phyloP scores from a whole-genome alignment of 2,113 vertebrate species.

The Ptilonorhynchus violaceus region DNA sequence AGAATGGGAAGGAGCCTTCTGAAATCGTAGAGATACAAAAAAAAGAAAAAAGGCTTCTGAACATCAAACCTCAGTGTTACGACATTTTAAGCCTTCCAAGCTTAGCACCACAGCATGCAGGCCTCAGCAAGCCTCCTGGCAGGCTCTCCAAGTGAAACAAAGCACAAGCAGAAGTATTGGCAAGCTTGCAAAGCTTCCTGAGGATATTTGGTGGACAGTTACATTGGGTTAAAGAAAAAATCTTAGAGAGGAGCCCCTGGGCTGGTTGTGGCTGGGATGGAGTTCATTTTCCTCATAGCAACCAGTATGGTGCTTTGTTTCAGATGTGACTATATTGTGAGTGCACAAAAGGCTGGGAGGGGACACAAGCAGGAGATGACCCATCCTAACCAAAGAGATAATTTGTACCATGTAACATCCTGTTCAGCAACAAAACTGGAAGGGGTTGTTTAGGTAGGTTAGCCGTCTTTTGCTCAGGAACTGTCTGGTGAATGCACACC shows the following conservation, averaged over 20 bases:
- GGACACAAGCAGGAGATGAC: neutral
- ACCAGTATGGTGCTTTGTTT: neutral
- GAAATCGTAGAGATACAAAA: rapidly evolving
- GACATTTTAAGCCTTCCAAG: neutral
- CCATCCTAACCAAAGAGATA: neutral
- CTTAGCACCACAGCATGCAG: neutral
- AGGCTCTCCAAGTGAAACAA: neutral
- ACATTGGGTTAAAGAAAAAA: neutral
- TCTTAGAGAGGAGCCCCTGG: neutral
- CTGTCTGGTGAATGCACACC: neutral
- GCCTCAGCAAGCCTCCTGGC: neutral
- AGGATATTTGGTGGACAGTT: neutral
- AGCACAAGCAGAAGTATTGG: neutral
- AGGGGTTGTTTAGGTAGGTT: too few relatives aligned
- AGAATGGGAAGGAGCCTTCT: neutral
- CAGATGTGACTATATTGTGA: neutral
- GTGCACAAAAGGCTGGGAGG: neutral
- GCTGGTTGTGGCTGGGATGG: neutral
- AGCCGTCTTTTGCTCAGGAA: neutral
- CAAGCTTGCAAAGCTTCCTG: neutral
- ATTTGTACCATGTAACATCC: neutral
- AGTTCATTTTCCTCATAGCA: neutral
- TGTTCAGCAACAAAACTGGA: neutral
- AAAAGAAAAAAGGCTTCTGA: neutral
- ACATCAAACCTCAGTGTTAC: neutral